A percentile compares a stretch with the other conserved stretches of the same genome.
These are phyloP conservation scores for Orthonyx spaldingii DNA, from an alignment of 2,113 vertebrate genomes.

Conservation along the genomic window DNA sequence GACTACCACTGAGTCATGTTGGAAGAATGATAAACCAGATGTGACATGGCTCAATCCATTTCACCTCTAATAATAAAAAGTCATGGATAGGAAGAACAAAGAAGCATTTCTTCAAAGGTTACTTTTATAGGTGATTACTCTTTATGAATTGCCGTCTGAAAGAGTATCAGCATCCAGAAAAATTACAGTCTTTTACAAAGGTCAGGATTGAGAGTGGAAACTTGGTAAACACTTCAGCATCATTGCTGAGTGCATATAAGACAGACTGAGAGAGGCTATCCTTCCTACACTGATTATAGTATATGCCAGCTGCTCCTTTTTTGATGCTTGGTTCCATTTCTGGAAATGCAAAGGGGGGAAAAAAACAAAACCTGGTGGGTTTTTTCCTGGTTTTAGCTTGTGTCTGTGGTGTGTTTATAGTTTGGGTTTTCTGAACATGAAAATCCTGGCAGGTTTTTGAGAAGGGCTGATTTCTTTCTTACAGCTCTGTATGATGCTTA, in stretches of 20 bases:
- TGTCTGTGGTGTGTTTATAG: not conserved
- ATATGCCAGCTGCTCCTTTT: not conserved
- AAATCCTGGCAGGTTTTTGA: not conserved
- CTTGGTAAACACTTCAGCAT: not conserved
- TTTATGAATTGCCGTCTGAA: slow-evolving; percentile 8
- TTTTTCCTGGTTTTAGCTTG: not conserved
- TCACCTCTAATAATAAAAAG: slow-evolving; percentile 13
- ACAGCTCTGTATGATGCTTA: not conserved
- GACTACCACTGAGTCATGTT: not conserved
- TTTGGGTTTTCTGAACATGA: not conserved
- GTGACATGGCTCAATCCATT: slow-evolving; percentile 13
- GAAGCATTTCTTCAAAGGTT: slow-evolving; percentile 33
- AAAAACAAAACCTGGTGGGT: not conserved
- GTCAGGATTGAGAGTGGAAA: not conserved
- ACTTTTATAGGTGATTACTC: not conserved
- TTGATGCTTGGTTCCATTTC: not conserved
- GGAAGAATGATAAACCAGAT: slow-evolving; percentile 3
- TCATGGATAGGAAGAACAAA: not conserved
- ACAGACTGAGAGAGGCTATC: accelerated
- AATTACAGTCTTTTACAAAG: not conserved
- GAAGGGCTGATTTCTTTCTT: not conserved
- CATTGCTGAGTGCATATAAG: not conserved
- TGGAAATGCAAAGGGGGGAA: not conserved
- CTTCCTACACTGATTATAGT: not conserved
- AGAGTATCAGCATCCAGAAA: slow-evolving; percentile 11